A percentile compares a stretch with the other conserved stretches of the same genome.
These are phyloP conservation scores for Platycnemis pennipes DNA, from an alignment of 2,888 invertebrate species.

Conservation along the genomic window DNA sequence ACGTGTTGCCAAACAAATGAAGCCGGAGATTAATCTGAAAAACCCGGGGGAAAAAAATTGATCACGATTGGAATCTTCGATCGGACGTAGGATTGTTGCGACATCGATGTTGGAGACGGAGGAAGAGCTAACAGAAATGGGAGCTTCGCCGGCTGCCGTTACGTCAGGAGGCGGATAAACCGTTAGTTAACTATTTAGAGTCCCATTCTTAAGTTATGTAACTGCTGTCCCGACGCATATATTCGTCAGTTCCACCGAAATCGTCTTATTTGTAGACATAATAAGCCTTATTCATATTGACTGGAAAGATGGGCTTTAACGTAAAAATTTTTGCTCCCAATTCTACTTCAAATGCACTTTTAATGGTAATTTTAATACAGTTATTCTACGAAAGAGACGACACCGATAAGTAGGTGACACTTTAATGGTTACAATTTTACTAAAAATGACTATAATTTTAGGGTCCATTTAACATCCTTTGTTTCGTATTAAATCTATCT, in stretches of 20 bases:
- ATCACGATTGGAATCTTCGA: constrained; percentile 8
- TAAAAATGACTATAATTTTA: no score
- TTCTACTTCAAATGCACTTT: no score
- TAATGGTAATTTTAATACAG: no score
- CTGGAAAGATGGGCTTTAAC: no score
- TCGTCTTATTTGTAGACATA: no score
- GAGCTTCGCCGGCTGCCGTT: background rate
- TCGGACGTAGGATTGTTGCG: background rate
- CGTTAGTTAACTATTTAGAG: background rate
- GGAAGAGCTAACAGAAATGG: background rate
- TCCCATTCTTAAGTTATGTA: background rate
- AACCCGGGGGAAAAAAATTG: constrained; percentile 2
- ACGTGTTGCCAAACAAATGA: constrained; percentile 63
- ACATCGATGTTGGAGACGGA: background rate
- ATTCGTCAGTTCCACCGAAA: background rate
- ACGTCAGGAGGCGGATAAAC: background rate
- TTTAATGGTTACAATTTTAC: no score
- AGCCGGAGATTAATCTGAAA: background rate
- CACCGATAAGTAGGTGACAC: no score
- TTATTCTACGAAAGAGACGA: no score
- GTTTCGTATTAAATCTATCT: no score
- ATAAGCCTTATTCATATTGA: no score
- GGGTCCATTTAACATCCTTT: no score
- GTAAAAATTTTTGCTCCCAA: no score
- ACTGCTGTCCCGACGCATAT: background rate